Conservation (phyloP, 2,888 invertebrate species). For the Callyntrura guangdongensis region DNA sequence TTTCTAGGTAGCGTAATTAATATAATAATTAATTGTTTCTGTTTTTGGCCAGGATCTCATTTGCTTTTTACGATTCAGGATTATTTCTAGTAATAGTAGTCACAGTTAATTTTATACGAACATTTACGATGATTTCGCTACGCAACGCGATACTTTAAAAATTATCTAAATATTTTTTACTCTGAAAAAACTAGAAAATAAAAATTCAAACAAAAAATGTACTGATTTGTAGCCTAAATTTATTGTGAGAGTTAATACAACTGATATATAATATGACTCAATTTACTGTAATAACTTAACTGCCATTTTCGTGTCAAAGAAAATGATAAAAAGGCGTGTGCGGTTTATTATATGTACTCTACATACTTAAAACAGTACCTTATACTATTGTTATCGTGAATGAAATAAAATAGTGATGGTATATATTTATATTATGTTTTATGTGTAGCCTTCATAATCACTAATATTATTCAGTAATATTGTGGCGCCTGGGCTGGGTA, state of each 20-base stretch:
- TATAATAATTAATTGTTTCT: neutral
- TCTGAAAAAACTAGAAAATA: too few relatives aligned
- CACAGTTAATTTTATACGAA: too few relatives aligned
- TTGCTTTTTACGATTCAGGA: neutral
- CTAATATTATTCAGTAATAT: neutral
- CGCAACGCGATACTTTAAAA: too few relatives aligned
- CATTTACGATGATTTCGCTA: too few relatives aligned
- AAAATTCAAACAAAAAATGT: too few relatives aligned
- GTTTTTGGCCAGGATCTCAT: constrained; percentile 23
- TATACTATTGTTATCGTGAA: neutral
- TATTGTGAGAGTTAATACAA: too few relatives aligned
- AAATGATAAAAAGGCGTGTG: constrained; percentile 19
- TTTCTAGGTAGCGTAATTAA: neutral
- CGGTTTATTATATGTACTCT: neutral
- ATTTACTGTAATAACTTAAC: neutral
- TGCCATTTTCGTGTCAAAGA: neutral
- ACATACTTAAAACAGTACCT: neutral
- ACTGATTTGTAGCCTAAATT: too few relatives aligned
- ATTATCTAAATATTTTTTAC: too few relatives aligned
- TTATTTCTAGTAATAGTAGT: too few relatives aligned
- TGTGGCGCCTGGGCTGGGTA: neutral
- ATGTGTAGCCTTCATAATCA: too few relatives aligned
- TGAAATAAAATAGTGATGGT: neutral
- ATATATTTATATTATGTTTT: neutral
- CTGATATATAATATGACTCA: too few relatives aligned